These are phyloP conservation scores for Cabera pusaria DNA, from an alignment of 2,888 invertebrate species.

Conservation along the genomic window DNA sequence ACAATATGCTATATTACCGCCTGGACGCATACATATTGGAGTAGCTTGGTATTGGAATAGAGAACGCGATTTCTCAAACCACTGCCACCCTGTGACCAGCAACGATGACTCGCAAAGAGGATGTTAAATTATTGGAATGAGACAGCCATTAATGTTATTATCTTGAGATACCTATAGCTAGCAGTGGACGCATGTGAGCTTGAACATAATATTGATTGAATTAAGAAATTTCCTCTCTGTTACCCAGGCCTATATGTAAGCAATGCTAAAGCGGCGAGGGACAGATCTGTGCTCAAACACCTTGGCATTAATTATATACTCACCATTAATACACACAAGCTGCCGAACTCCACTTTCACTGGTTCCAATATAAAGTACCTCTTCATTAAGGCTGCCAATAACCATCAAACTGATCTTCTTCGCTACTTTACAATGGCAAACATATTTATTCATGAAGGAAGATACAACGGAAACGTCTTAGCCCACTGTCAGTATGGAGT, in stretches of 20 bases:
- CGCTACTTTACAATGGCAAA: slow-evolving; percentile 78
- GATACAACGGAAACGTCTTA: slow-evolving; percentile 88
- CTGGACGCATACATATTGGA: no score
- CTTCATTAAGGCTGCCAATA: slow-evolving; percentile 76
- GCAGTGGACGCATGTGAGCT: no score
- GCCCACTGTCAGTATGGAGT: slow-evolving; percentile 98
- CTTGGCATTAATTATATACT: slow-evolving; percentile 77
- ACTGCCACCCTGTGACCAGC: no score
- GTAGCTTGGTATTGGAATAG: no score
- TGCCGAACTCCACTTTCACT: slow-evolving; percentile 64
- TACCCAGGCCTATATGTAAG: slow-evolving; percentile 65
- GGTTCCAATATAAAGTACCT: slow-evolving; percentile 65
- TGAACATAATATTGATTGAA: no score
- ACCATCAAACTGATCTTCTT: slow-evolving; percentile 68
- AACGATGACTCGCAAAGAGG: no score
- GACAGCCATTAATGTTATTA: no score
- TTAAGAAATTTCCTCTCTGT: slow-evolving; percentile 19
- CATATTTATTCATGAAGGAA: slow-evolving; percentile 79
- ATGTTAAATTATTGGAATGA: no score
- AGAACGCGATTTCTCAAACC: no score
- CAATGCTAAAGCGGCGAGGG: slow-evolving; percentile 70
- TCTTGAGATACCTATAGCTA: no score
- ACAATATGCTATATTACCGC: no score
- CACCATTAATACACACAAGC: slow-evolving; percentile 68
- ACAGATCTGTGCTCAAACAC: slow-evolving; percentile 54